phyloP scores from a whole-genome alignment of 2,113 vertebrate genomes.

The Apteryx mantelli region DNA sequence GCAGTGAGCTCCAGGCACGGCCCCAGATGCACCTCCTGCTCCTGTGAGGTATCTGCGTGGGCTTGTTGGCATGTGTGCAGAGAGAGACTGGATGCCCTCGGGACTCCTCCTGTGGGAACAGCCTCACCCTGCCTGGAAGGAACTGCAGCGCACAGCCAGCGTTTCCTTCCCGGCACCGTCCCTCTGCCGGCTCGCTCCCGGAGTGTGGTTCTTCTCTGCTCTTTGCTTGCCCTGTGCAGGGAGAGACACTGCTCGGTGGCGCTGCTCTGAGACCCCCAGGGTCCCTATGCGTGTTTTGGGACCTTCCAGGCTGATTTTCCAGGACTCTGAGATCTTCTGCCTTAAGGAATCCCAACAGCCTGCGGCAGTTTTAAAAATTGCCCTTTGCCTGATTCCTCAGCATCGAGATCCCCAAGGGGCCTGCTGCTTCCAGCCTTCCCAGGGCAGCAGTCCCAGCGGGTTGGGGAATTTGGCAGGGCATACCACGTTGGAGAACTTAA shows the following conservation, averaged over 20 bases:
- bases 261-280: not conserved
- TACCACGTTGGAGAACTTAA: not conserved
- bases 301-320: not conserved
- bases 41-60: not conserved
- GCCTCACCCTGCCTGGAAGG: no score
- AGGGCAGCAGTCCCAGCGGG: not conserved
- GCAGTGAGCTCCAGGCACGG: not conserved
- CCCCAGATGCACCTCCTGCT: fast-evolving
- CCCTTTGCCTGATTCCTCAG: not conserved
- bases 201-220: not conserved
- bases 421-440: not conserved
- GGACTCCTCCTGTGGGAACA: not conserved
- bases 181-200: not conserved
- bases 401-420: not conserved
- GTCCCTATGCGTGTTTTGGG: not conserved
- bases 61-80: not conserved
- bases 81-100: not conserved
- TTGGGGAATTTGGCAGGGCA: not conserved
- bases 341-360: not conserved
- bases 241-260: not conserved
- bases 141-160: fast-evolving
- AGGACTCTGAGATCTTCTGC: not conserved
- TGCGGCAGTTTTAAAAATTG: not conserved
- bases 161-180: not conserved
- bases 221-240: not conserved